These are phyloP conservation scores for Meteorus sp. DNA, from an alignment of 1,140 invertebrate genomes.

Conservation along the genomic window DNA sequence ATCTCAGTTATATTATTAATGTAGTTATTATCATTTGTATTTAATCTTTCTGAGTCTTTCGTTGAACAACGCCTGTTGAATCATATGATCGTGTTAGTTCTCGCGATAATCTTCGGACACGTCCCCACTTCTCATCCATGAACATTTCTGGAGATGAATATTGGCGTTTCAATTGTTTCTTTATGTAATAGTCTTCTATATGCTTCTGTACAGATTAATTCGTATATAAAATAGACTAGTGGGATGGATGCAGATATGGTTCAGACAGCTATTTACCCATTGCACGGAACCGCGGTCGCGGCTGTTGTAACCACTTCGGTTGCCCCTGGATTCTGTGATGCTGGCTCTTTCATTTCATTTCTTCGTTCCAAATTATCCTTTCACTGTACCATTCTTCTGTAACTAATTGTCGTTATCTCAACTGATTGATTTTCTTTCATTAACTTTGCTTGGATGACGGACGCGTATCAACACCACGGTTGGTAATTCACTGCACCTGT, in stretches of 20 bases:
- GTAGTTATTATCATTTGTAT: too few relatives aligned
- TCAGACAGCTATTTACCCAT: constrained; percentile 43
- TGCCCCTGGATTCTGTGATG: constrained; percentile 24
- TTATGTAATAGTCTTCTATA: background rate
- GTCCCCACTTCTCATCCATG: background rate
- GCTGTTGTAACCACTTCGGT: constrained; percentile 32
- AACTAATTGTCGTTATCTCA: too few relatives aligned
- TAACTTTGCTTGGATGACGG: too few relatives aligned
- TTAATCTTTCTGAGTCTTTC: too few relatives aligned
- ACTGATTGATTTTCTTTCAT: too few relatives aligned
- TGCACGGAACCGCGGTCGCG: constrained; percentile 31
- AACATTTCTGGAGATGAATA: background rate
- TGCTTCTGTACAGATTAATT: background rate
- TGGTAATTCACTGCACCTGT: too few relatives aligned
- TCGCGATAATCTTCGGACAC: constrained; percentile 19
- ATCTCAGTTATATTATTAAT: too few relatives aligned
- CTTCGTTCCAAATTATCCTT: background rate
- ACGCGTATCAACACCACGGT: too few relatives aligned
- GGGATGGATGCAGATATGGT: constrained; percentile 33
- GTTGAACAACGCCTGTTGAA: too few relatives aligned
- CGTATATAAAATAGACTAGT: constrained; percentile 12
- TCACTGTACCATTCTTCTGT: background rate
- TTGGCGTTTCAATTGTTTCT: too few relatives aligned
- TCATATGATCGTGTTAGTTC: too few relatives aligned
- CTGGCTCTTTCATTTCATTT: constrained; percentile 38